Percentiles rank a stretch among this genome's conserved stretches.
phyloP scores from a whole-genome alignment of 2,888 invertebrate species.

The Limnephilus rhombicus region DNA sequence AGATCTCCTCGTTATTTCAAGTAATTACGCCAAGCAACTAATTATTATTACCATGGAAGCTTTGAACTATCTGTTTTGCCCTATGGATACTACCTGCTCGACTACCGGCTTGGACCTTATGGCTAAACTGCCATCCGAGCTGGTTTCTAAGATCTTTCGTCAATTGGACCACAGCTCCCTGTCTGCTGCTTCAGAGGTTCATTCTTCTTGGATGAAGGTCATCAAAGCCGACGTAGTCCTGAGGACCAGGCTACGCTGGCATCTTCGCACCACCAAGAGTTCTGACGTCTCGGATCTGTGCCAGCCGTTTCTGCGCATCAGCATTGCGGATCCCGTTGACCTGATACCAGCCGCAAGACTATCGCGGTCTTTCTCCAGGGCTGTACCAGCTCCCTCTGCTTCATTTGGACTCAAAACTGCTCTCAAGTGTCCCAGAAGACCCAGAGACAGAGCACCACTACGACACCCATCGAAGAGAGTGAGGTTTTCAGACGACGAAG shows the following conservation, averaged over 20 bases:
- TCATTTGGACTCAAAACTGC: background rate
- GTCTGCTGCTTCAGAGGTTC: background rate
- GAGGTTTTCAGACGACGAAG: background rate
- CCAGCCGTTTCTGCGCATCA: background rate
- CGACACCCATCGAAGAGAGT: background rate
- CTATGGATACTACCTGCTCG: background rate
- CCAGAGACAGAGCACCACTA: background rate
- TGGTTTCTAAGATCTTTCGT: background rate
- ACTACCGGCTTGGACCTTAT: background rate
- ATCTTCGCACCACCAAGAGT: background rate
- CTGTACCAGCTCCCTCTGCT: background rate
- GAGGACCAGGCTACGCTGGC: background rate
- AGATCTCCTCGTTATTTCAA: background rate
- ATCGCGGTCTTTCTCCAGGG: background rate
- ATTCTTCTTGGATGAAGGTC: background rate
- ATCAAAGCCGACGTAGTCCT: background rate
- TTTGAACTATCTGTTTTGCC: background rate
- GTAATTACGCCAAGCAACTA: background rate
- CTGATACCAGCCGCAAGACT: background rate
- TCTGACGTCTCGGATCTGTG: background rate
- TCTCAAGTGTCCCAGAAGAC: background rate
- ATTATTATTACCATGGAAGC: background rate
- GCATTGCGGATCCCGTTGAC: background rate
- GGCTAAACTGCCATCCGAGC: background rate
- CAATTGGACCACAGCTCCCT: background rate